Base-by-base conservation (phyloP, 2,888 invertebrate genomes). In the Neria commutata region DNA sequence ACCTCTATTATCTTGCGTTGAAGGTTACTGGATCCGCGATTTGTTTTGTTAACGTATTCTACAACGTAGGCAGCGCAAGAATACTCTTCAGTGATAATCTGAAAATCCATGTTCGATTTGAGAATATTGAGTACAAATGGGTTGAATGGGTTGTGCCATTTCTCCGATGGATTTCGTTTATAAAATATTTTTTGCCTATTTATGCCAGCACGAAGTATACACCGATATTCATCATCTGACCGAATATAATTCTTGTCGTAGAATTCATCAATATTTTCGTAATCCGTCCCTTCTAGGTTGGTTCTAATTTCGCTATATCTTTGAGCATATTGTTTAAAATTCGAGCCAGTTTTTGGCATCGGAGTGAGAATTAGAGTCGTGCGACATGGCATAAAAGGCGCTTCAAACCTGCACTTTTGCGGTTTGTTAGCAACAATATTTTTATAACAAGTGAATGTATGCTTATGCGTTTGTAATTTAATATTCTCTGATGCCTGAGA, bases 1-100 rank as follows among this genome's bases (percentile, higher is more conserved):
- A 62, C 54, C 54, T 72, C 49, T n/a, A 70, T 62, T 24, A 78
- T 70, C 62, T 72, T 24, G 11, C 59, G 42, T 53, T 74, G 73
- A 46, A 80, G 64, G 60, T 76, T 67, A 54, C 75, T 73, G n/a
- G 76, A 63, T 29, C 58, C 62, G 52, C 59, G 6, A 73, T 75
- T 74, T 4, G 66, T 56, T 64, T 83, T 82, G 67, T 80, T 82
- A 1, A 81, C 73, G 67, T 80, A 81, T 48, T 82, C 80, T 34
- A 77, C 78, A 17, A 83, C 60, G 60, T 81, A 82, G 2, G 67
- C 52, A 1, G 81, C 81, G 67, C 81, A 82, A 17, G 75, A 53
- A 53, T 65, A 80, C 78, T n/a, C n/a, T n/a, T n/a, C n/a, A n/a
- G n/a, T n/a, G n/a, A n/a, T n/a, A n/a, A n/a, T n/a, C n/a, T n/a